These are phyloP conservation scores for Tetanocera ferruginea DNA, from an alignment of 2,888 invertebrate species.

Conservation along the genomic window DNA sequence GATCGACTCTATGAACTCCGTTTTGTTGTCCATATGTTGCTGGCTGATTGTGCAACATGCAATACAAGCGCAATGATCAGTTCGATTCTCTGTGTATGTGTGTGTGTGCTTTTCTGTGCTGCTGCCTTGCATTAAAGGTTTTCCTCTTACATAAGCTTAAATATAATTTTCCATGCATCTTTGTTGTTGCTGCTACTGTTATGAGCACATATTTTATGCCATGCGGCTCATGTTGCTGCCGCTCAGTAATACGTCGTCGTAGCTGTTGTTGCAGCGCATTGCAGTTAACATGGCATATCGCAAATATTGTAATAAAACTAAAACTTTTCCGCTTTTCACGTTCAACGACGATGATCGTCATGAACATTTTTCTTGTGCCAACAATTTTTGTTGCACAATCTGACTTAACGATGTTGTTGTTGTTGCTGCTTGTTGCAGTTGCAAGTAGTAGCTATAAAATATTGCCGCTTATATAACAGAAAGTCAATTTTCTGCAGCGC, in stretches of 20 bases:
- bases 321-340: conserved; percentile 70
- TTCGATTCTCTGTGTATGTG: neutral
- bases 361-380: conserved; percentile 48
- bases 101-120: neutral
- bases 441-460: neutral
- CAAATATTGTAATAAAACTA: conserved; percentile 40
- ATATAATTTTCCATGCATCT: conserved; percentile 24
- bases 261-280: conserved; percentile 21
- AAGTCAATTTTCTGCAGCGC: neutral
- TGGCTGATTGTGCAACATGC: conserved; percentile 7
- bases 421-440: conserved; percentile 18
- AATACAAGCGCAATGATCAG: neutral
- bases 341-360: conserved; percentile 69
- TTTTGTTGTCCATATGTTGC: conserved; percentile 16
- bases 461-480: neutral
- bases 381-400: neutral
- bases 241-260: neutral
- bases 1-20: neutral
- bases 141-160: conserved; percentile 38
- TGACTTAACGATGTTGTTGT: conserved; percentile 3
- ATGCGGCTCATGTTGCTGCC: conserved; percentile 23
- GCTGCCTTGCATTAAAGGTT: conserved; percentile 45
- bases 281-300: neutral
- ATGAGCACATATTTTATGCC: neutral
- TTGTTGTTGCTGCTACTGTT: conserved; percentile 16